These are phyloP conservation scores for Epinephelus malabaricus DNA, from an alignment of 2,797 vertebrate genomes.

Conservation along the genomic window DNA sequence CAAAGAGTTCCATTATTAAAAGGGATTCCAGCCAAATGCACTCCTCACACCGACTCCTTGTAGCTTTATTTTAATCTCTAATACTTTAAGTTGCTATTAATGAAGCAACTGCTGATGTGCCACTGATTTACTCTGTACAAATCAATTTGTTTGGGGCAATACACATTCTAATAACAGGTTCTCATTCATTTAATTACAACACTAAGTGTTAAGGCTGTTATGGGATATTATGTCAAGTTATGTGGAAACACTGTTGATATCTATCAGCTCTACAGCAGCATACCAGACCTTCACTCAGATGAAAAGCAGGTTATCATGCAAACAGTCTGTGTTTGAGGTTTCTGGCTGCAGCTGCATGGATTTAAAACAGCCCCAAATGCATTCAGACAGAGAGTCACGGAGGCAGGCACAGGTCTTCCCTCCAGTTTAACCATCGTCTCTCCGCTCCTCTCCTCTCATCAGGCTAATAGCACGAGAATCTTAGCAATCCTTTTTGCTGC, in stretches of 20 bases:
- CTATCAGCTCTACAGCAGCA: neutral
- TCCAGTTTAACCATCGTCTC: slow-evolving; percentile 8
- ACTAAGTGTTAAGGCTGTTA: no score
- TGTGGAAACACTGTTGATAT: neutral
- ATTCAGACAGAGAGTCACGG: slow-evolving; percentile 6
- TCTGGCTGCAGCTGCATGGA: neutral
- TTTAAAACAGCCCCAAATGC: slow-evolving; percentile 12
- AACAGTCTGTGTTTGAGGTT: neutral
- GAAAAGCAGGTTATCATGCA: neutral
- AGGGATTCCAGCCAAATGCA: slow-evolving; percentile 13
- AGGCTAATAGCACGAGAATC: slow-evolving; percentile 15
- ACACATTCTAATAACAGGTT: neutral
- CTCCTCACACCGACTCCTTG: neutral
- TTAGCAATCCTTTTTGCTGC: slow-evolving; percentile 24
- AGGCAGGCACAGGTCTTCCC: slow-evolving; percentile 11
- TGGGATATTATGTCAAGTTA: neutral
- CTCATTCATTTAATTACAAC: neutral
- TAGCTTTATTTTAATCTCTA: neutral
- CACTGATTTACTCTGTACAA: neutral
- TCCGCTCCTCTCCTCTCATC: slow-evolving; percentile 8
- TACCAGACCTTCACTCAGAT: neutral
- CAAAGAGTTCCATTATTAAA: slow-evolving; percentile 16
- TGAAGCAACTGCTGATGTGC: neutral
- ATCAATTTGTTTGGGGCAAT: neutral
- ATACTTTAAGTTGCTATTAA: neutral